Evolutionary conservation across 2,113 vertebrate species (phyloP), one percentile per base, ranked within the genome.

Genomic region (Stegastes partitus): DNA sequence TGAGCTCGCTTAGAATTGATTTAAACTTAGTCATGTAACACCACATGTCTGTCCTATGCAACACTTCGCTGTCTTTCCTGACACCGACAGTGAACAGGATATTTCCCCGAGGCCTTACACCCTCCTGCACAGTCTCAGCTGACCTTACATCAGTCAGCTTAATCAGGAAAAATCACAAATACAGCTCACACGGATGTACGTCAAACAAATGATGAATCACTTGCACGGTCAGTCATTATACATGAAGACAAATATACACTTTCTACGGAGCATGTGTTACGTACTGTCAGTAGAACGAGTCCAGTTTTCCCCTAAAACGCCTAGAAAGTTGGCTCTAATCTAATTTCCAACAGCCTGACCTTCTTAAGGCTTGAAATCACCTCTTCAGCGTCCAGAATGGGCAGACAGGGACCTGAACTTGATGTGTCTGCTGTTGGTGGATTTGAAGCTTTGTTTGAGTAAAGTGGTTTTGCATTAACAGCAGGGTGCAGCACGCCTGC

Each of bases 221-320:
- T 67, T 73, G 66, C 51, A 72, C 53, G 51, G 12, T 49, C 31
- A 28, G 22, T 72, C 49, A 63, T 68, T 76, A 62, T 15, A 64
- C 28, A 61, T 68, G 51, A 90, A 81, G 77, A 92, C 64, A 92
- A 92, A 89, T 83, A 90, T 70, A 87, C 88, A 65, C n/a, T 57
- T 49, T 74, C 58, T 67, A 47, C 65, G 56, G 50, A 61, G 39
- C 53, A 59, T 77, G 49, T 85, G 62, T 83, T 65, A 61, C 66
- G 23, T 49, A 67, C 44, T 66, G 25, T 78, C 77, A 85, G 16
- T 51, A 53, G 56, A 84, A 75, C 5, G 18, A 37, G 11, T 45
- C n/a, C 56, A 28, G 21, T 82, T 79, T 80, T 73, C 67, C 22
- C 31, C 37, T 50, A 45, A 83, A 79, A 70, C 49, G 42, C 63